Conservation (phyloP, 2,888 invertebrate species). For the Cephus pulcher region DNA sequence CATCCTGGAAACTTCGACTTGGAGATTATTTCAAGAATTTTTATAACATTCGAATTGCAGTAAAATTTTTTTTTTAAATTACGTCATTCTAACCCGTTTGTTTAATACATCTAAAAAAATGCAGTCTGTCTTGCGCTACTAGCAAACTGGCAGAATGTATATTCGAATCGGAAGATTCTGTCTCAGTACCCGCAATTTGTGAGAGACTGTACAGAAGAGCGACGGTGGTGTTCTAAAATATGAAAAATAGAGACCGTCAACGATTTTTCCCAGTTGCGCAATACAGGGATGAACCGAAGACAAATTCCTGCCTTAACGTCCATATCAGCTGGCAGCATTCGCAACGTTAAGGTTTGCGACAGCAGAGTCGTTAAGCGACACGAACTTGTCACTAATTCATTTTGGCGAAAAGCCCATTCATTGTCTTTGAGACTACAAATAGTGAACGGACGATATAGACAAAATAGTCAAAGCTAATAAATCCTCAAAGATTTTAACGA, state of each 20-base stretch:
- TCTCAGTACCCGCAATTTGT: too few relatives aligned
- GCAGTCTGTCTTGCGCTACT: neutral
- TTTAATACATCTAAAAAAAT: too few relatives aligned
- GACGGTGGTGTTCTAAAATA: too few relatives aligned
- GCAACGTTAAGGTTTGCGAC: neutral
- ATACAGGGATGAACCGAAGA: neutral
- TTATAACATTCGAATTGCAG: neutral
- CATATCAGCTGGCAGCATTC: neutral
- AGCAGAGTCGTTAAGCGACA: neutral
- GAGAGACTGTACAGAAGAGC: too few relatives aligned
- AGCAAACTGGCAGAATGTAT: too few relatives aligned
- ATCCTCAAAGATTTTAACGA: neutral
- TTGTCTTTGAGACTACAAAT: neutral
- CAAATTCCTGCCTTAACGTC: neutral
- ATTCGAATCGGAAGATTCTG: too few relatives aligned
- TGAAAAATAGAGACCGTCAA: too few relatives aligned
- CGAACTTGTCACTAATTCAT: neutral
- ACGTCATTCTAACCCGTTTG: too few relatives aligned
- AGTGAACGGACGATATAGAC: neutral
- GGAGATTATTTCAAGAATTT: neutral
- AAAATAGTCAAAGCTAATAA: neutral
- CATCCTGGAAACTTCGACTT: neutral
- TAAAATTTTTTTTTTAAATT: too few relatives aligned
- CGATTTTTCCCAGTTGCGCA: neutral
- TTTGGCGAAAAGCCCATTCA: neutral